Conservation (phyloP, 2,113 vertebrate species). For the Cinclus mexicanus region DNA sequence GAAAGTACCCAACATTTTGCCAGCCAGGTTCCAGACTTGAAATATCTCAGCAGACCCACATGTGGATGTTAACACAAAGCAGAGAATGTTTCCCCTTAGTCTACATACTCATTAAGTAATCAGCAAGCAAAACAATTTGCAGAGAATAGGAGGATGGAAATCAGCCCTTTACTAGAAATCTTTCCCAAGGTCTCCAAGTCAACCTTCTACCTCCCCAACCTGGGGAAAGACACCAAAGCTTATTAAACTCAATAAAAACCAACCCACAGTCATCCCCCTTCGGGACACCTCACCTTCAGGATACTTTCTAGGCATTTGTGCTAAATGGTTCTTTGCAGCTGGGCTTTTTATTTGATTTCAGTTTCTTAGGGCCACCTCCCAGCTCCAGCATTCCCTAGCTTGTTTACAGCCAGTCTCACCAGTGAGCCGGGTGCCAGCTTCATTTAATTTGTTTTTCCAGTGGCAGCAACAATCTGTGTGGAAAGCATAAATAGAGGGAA, state of each 20-base stretch:
- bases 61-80: background rate
- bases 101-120: background rate
- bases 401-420: slow-evolving; percentile 49
- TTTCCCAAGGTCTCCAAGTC: background rate
- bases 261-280: background rate
- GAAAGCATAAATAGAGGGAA: slow-evolving; percentile 58
- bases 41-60: slow-evolving; percentile 22
- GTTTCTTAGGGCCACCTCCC: slow-evolving; percentile 26
- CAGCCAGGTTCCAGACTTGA: slow-evolving; percentile 25
- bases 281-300: background rate
- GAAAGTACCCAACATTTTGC: slow-evolving; percentile 11
- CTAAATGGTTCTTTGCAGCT: slow-evolving; percentile 22
- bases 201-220: background rate
- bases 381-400: slow-evolving; percentile 28
- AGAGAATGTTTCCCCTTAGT: background rate
- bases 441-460: slow-evolving; percentile 69
- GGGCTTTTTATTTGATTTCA: slow-evolving; percentile 38
- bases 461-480: slow-evolving; percentile 63
- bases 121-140: background rate
- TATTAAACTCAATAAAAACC: slow-evolving; percentile 28
- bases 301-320: slow-evolving; percentile 53
- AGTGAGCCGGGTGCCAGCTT: slow-evolving; percentile 32
- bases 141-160: background rate
- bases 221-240: background rate
- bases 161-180: background rate